A percentile compares a stretch with the other conserved stretches of the same genome.
Conservation (phyloP, 2,797 vertebrate genomes). For the Schizothorax lantsangensis region DNA sequence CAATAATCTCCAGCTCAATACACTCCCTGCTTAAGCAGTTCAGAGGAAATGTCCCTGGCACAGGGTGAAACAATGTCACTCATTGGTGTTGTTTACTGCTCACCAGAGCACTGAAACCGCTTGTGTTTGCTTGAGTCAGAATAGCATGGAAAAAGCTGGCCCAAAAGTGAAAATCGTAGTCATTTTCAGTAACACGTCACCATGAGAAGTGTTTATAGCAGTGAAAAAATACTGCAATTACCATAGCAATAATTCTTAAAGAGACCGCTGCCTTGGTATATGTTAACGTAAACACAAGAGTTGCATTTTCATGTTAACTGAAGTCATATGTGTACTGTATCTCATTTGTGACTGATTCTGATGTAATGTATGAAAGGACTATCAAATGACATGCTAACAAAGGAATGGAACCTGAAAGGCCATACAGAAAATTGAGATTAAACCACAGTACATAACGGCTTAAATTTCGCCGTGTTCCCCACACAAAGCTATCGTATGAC, state of each 20-base stretch:
- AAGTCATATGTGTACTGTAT: conserved; percentile 38
- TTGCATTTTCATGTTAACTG: conserved; percentile 23
- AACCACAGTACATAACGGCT: background rate
- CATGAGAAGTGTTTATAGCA: conserved; percentile 26
- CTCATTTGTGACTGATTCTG: conserved; percentile 38
- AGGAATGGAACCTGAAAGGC: background rate
- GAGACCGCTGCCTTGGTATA: conserved; percentile 6
- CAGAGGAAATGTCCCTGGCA: conserved; percentile 58
- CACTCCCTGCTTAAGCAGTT: background rate
- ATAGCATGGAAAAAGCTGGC: conserved; percentile 15
- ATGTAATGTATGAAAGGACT: conserved; percentile 21
- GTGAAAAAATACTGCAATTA: conserved; percentile 27
- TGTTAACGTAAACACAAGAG: conserved; percentile 36
- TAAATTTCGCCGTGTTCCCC: background rate
- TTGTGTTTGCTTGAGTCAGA: conserved; percentile 13
- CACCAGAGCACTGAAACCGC: conserved; percentile 68
- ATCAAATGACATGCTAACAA: conserved; percentile 26
- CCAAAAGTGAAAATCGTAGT: conserved; percentile 25
- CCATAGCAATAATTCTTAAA: conserved; percentile 29
- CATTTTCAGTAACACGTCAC: conserved; percentile 10
- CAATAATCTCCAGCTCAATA: background rate
- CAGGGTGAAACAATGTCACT: conserved; percentile 51
- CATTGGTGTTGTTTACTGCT: conserved; percentile 58
- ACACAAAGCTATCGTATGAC: conserved; percentile 8
- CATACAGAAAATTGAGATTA: conserved; percentile 19